Conservation (phyloP, 1,140 invertebrate genomes). For the Rhyzopertha dominica region DNA sequence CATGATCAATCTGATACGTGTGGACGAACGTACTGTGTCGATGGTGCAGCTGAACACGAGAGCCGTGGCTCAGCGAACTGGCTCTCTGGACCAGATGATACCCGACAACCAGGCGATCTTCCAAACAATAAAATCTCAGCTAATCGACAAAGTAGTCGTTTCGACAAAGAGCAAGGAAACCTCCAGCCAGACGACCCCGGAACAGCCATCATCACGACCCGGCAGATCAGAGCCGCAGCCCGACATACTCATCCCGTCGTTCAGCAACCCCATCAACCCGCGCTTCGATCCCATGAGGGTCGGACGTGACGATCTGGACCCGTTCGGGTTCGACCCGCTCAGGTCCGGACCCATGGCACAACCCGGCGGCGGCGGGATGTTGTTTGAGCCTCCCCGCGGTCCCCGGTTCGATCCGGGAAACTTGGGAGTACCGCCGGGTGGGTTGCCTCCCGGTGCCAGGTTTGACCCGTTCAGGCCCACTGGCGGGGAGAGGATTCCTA, state of each 20-base stretch:
- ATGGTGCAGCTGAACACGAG: constrained; percentile 37
- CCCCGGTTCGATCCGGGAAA: constrained; percentile 8
- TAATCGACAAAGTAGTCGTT: constrained; percentile 49
- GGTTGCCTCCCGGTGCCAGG: constrained; percentile 68
- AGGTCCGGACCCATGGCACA: background rate
- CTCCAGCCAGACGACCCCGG: constrained; percentile 27
- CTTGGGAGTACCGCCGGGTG: constrained; percentile 46
- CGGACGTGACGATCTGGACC: constrained; percentile 69
- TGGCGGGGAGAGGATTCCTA: constrained; percentile 41
- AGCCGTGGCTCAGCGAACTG: constrained; percentile 30
- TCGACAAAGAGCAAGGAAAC: constrained; percentile 30
- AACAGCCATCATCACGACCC: constrained; percentile 1
- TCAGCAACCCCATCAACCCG: constrained; percentile 2
- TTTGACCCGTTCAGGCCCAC: constrained; percentile 79
- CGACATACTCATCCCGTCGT: too few species aligned
- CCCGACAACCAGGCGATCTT: constrained; percentile 49
- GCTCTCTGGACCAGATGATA: constrained; percentile 47
- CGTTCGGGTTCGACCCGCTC: constrained; percentile 51
- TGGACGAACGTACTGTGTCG: constrained; percentile 39
- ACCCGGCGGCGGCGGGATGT: constrained; percentile 56
- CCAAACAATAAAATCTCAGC: constrained; percentile 48
- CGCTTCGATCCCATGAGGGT: constrained; percentile 46
- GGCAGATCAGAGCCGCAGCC: background rate
- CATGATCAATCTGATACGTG: constrained; percentile 40
- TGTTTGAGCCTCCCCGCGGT: constrained; percentile 59